Evolutionary conservation across 2,888 invertebrate genomes (phyloP).

Genomic region (Oscheius sp.): DNA sequence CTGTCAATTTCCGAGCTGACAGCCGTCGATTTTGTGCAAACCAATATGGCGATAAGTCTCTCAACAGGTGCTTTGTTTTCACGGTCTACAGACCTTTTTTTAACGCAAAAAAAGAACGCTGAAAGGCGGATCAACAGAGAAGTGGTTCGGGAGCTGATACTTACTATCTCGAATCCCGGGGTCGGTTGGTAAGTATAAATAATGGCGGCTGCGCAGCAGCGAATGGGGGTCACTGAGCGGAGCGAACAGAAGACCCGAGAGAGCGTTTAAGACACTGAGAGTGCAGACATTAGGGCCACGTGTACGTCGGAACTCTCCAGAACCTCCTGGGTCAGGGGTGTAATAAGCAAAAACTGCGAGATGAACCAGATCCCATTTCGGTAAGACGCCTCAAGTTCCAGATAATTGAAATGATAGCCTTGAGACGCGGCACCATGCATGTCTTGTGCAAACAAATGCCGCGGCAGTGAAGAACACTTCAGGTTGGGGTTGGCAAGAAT

Average conservation of each 20-base stretch:
- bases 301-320: slow-evolving; percentile 38
- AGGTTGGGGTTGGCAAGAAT: background rate
- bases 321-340: slow-evolving; percentile 35
- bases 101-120: background rate
- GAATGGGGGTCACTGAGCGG: slow-evolving; percentile 39
- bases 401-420: background rate
- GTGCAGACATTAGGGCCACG: slow-evolving; percentile 31
- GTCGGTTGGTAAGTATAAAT: slow-evolving; percentile 37
- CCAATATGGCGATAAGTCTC: slow-evolving; percentile 35
- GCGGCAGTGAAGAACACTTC: background rate
- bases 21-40: slow-evolving; percentile 36
- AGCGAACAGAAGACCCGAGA: slow-evolving; percentile 35
- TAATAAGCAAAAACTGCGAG: slow-evolving; percentile 21
- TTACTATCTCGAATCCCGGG: slow-evolving; percentile 33
- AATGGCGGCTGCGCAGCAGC: slow-evolving; percentile 33
- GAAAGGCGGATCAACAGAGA: background rate
- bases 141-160: slow-evolving; percentile 4
- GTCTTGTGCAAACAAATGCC: background rate
- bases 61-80: slow-evolving; percentile 9
- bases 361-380: background rate
- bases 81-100: slow-evolving; percentile 2
- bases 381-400: background rate
- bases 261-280: slow-evolving; percentile 17
- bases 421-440: background rate
- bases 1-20: slow-evolving; percentile 34